Base-by-base conservation (phyloP, 2,888 invertebrate genomes). In the Drosophila ochracea region DNA sequence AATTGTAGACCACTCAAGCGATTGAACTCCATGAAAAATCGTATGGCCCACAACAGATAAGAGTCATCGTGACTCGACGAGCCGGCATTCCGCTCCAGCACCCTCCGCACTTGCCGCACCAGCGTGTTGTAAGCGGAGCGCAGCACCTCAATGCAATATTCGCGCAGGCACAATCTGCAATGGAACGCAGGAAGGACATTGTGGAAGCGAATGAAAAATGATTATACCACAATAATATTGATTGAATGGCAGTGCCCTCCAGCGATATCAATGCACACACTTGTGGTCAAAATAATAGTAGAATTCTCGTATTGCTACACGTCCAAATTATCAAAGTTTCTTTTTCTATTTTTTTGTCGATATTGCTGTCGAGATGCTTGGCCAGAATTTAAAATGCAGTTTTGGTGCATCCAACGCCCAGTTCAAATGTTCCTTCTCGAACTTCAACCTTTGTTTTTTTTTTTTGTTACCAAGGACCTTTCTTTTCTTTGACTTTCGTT, bases 1-100 rank as follows among this genome's bases (percentile, higher is more conserved):
- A 98, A 96, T 94, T 97, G 95, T 92, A 97, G 97, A 90, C 97
- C 96, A 93, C 97, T 96, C 88, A 96, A 95, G 80, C 99, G 95
- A 94, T 98, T 99, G 94, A 99, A 99, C 93, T 98, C 98, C 98
- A 99, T 98, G 93, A 99, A 99, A 94, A 99, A 99, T 91, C 97
- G 96, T 83, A 99, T 94, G 10, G 97, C 96, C 98, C 98, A 99
- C 76, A 99, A 94, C 93, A 98, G 98, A 93, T 98, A 98, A 0
- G 97, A 97, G 92, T 98, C 98, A 93, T 99, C 99, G 92, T 98
- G 96, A 91, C 97, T 96, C 0, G 96, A 95, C 82, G 96, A 95
- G 9, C 95, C 94, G 81, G 96, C 94, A 6, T 95, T 95, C 71
- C 95, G 94, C 35, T 95, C 95, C 76, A 97, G 94, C 57, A 95